A percentile compares a stretch with the other conserved stretches of the same genome.
Conservation (phyloP, 2,797 vertebrate species). For the Parambassis ranga region DNA sequence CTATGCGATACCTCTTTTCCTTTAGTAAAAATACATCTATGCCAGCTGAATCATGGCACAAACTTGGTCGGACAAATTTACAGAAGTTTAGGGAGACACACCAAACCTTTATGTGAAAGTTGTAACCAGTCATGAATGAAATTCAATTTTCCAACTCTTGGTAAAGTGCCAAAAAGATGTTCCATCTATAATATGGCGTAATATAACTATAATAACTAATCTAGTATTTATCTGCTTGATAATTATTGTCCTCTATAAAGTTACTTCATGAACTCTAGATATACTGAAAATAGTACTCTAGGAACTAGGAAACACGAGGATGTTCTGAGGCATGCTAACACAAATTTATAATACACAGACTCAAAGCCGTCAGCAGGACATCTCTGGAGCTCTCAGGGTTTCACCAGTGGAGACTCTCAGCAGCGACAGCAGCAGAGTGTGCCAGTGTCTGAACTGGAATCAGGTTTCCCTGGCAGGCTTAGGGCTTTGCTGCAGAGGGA, state of each 20-base stretch:
- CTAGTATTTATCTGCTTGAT: too few species aligned
- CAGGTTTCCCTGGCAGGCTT: conserved; percentile 76
- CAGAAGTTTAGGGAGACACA: too few species aligned
- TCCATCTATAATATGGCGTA: too few species aligned
- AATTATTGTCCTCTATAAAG: too few species aligned
- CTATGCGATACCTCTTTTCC: too few species aligned
- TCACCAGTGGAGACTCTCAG: conserved; percentile 41
- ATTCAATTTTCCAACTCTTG: conserved; percentile 66
- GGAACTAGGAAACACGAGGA: neutral
- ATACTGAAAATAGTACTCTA: neutral
- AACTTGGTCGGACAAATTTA: too few species aligned
- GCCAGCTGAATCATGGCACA: too few species aligned
- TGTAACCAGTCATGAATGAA: conserved; percentile 81
- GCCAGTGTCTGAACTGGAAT: conserved; percentile 75
- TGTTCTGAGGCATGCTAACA: neutral
- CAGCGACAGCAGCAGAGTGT: conserved; percentile 56
- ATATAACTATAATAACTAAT: too few species aligned
- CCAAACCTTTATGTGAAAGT: too few species aligned
- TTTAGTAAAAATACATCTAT: too few species aligned
- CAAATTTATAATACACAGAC: neutral
- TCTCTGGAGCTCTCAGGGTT: conserved; percentile 38
- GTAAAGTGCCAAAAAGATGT: conserved; percentile 41
- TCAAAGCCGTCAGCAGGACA: conserved; percentile 28
- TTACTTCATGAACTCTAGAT: neutral
- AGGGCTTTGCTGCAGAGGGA: conserved; percentile 70